A percentile compares a stretch with the other conserved stretches of the same genome.
These are phyloP conservation scores for Daubentonia madagascariensis DNA, from an alignment of 2,113 vertebrate species.

Conservation along the genomic window DNA sequence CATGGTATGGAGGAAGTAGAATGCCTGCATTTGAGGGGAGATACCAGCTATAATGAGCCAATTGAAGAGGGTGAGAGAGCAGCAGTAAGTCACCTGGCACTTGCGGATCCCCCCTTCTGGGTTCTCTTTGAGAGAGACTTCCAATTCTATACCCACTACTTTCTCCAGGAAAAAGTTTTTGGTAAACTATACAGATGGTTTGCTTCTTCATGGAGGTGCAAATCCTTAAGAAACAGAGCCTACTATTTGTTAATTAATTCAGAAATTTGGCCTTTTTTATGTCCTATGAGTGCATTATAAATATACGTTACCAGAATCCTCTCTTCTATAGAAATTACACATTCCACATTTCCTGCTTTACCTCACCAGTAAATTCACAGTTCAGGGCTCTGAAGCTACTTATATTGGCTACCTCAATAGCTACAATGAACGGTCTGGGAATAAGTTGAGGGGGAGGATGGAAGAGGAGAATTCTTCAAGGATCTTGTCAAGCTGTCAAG, in stretches of 20 bases:
- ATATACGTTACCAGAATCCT: not conserved
- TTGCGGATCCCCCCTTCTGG: not conserved
- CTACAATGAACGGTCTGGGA: not conserved
- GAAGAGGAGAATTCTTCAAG: not conserved
- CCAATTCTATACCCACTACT: not conserved
- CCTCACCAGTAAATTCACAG: not conserved
- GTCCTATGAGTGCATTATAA: not conserved
- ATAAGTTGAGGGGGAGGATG: not conserved
- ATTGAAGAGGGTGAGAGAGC: not conserved
- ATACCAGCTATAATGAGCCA: not conserved
- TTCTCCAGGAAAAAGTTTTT: not conserved
- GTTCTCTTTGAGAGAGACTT: not conserved
- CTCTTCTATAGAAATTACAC: not conserved
- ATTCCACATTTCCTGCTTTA: not conserved
- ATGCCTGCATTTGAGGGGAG: not conserved
- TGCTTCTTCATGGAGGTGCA: not conserved
- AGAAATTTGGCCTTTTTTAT: not conserved
- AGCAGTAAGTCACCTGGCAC: not conserved
- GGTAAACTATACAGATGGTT: not conserved
- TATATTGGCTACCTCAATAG: not conserved
- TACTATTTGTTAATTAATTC: not conserved
- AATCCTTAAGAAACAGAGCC: not conserved
- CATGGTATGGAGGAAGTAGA: not conserved
- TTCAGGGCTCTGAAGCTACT: not conserved
- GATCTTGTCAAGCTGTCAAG: not conserved